phyloP scores from a whole-genome alignment of 2,113 vertebrate species.

The Penelope pileata region DNA sequence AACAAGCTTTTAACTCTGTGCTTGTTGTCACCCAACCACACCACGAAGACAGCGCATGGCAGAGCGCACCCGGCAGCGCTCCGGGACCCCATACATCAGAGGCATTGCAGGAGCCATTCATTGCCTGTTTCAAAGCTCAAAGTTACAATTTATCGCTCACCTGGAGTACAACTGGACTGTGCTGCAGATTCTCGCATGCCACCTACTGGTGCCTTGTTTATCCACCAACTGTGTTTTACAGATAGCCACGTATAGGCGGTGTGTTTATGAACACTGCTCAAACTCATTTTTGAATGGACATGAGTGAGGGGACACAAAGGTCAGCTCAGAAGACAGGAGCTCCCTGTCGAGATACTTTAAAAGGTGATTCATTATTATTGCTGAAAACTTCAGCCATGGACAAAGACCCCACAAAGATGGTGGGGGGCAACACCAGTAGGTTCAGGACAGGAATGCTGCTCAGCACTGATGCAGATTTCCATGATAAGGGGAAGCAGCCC shows the following conservation, averaged over 20 bases:
- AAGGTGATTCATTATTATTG: background rate
- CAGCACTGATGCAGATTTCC: background rate
- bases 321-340: background rate
- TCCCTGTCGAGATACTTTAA: background rate
- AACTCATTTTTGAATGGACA: background rate
- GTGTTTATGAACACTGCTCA: background rate
- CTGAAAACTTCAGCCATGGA: background rate
- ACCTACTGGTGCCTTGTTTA: constrained; percentile 57
- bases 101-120: background rate
- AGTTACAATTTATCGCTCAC: background rate
- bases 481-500: fast-evolving
- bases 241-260: background rate
- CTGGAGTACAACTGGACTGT: background rate
- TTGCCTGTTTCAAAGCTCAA: background rate
- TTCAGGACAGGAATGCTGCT: background rate
- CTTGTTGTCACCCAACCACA: background rate
- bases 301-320: fast-evolving
- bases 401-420: background rate
- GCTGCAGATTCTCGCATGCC: constrained; percentile 53
- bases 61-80: background rate
- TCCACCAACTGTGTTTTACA: background rate
- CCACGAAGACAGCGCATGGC: fast-evolving
- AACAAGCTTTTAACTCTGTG: background rate
- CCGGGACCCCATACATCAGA: background rate
- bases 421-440: fast-evolving